A percentile compares a stretch with the other conserved stretches of the same genome.
Conservation (phyloP, 2,888 invertebrate species). For the Drosophila birchii region DNA sequence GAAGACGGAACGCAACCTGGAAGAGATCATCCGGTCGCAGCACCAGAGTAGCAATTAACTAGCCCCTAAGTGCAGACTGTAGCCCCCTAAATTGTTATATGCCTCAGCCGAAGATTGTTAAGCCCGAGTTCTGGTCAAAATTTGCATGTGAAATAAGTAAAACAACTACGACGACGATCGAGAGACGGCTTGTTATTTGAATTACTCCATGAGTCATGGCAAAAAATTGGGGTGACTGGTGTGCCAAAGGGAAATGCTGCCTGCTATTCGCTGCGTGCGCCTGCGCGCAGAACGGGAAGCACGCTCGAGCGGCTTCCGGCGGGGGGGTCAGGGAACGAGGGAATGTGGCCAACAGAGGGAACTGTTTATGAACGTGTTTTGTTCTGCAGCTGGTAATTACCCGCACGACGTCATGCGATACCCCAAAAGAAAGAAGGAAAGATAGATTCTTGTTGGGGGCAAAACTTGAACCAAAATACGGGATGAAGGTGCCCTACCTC, state of each 20-base stretch:
- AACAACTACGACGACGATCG: conserved; percentile 21
- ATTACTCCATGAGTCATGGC: conserved; percentile 63
- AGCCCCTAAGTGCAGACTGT: conserved; percentile 7
- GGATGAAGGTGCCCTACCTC: not conserved
- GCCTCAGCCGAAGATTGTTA: conserved; percentile 48
- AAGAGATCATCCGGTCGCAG: conserved; percentile 71
- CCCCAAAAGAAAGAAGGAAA: conserved; percentile 40
- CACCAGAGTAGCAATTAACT: conserved; percentile 66
- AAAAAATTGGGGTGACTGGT: conserved; percentile 47
- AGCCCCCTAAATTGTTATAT: conserved; percentile 51
- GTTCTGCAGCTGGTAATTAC: conserved; percentile 65
- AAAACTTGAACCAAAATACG: conserved; percentile 10
- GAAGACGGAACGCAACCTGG: conserved; percentile 60
- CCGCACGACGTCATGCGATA: conserved; percentile 62
- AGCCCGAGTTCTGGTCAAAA: conserved; percentile 32
- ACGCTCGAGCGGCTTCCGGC: conserved; percentile 68
- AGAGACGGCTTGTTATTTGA: conserved; percentile 23
- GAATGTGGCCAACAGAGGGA: conserved; percentile 34
- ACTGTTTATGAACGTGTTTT: conserved; percentile 58
- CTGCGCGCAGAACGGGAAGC: conserved; percentile 63
- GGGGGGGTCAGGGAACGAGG: conserved; percentile 14
- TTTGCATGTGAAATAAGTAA: conserved; percentile 45
- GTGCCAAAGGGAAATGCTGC: conserved; percentile 30
- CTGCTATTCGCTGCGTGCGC: conserved; percentile 25
- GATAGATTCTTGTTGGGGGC: conserved; percentile 19